Conservation (phyloP, 2,888 invertebrate genomes). For the Phalera bucephala region DNA sequence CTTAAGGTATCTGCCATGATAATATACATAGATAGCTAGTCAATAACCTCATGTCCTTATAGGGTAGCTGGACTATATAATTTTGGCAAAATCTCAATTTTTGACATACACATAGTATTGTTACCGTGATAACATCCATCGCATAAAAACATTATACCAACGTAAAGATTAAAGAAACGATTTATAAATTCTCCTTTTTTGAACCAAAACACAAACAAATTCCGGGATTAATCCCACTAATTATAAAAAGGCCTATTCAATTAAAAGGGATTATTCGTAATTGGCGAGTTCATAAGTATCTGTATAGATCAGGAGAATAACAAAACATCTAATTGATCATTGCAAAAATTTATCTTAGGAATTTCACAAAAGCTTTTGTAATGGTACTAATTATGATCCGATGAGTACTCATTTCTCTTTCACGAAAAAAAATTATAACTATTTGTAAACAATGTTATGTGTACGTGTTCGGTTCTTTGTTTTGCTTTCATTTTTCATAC, state of each 20-base stretch:
- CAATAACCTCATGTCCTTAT: too few relatives aligned
- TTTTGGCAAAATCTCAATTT: too few relatives aligned
- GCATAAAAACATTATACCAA: too few relatives aligned
- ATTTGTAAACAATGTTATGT: too few relatives aligned
- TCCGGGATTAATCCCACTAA: neutral
- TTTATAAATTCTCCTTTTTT: neutral
- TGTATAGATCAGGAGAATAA: neutral
- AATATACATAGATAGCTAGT: too few relatives aligned
- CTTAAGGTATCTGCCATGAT: too few relatives aligned
- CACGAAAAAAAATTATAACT: too few relatives aligned
- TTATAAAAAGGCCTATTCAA: neutral
- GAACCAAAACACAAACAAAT: neutral
- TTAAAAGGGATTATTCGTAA: neutral
- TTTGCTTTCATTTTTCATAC: neutral
- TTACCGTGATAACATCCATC: too few relatives aligned
- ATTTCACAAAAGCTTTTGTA: neutral
- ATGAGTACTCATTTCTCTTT: too few relatives aligned
- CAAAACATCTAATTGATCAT: neutral
- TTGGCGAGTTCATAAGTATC: neutral
- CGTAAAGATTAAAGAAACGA: neutral
- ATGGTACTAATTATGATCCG: neutral
- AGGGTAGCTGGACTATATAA: too few relatives aligned
- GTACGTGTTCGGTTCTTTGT: too few relatives aligned
- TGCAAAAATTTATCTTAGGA: neutral
- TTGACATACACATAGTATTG: too few relatives aligned